These are phyloP conservation scores for Eugnorisma glareosa DNA, from an alignment of 2,888 invertebrate genomes.

Conservation along the genomic window DNA sequence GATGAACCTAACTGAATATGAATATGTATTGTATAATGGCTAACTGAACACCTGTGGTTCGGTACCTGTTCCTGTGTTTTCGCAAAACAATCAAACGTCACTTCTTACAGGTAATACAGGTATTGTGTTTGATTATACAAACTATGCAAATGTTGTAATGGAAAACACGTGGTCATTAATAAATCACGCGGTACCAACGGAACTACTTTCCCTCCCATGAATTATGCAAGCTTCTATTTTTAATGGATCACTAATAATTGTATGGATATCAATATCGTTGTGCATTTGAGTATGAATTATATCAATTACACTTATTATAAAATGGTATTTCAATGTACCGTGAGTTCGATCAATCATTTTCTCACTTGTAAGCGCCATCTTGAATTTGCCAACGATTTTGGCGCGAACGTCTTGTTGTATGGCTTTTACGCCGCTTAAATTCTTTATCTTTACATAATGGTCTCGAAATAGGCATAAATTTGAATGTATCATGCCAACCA, in stretches of 20 bases:
- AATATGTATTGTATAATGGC: neutral
- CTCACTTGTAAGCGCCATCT: constrained; percentile 27
- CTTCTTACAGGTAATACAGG: neutral
- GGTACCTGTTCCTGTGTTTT: neutral
- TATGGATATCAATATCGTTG: constrained; percentile 58
- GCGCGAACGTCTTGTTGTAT: neutral
- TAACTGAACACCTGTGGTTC: neutral
- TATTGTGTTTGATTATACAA: constrained; percentile 40
- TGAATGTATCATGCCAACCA: constrained; percentile 11
- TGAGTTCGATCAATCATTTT: constrained; percentile 14
- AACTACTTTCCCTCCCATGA: constrained; percentile 67
- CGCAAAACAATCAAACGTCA: constrained; percentile 2
- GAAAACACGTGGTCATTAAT: constrained; percentile 63
- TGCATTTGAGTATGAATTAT: constrained; percentile 20
- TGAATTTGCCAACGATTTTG: constrained; percentile 27
- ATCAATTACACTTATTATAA: constrained; percentile 34
- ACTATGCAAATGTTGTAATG: constrained; percentile 63
- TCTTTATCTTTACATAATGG: neutral
- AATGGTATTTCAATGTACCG: constrained; percentile 10
- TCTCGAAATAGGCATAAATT: neutral
- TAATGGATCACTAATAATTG: constrained; percentile 66
- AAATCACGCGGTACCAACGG: constrained; percentile 51
- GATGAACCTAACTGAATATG: constrained; percentile 16
- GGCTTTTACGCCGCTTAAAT: constrained; percentile 7
- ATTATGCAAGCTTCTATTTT: constrained; percentile 63